Base-by-base conservation (phyloP, 2,113 vertebrate genomes). In the Taxidea taxus region DNA sequence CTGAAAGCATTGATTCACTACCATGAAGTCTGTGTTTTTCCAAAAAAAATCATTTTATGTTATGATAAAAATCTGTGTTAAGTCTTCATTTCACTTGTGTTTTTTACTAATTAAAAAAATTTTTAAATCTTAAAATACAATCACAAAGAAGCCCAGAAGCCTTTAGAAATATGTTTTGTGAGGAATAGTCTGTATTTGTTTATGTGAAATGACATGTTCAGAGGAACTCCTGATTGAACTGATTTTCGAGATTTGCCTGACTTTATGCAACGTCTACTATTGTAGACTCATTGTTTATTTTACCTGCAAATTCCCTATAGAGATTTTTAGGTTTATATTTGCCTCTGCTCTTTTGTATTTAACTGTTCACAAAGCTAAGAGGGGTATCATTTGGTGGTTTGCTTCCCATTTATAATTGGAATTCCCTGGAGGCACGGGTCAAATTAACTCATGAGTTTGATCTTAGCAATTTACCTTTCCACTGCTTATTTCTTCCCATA, bases 371-470 rank as follows among this genome's bases (percentile, higher is more conserved):
- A 84, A 90, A 72, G 74, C 16, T 39, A 86, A 87, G 95, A 92
- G 7, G 23, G 13, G 10, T 44, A 72, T 84, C 12, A 70, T 87
- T 93, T 94, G 42, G 47, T 4, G 20, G 11, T 66, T 82, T 85
- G 49, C n/a, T 72, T 93, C 58, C 37, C 49, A 54, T 85, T 95
- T 96, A 54, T 68, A 91, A 58, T 15, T 83, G 47, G 18, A 29
- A 88, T 54, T 91, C 64, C 91, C 34, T 86, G 56, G 58, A 93
- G 70, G 49, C 44, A 91, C 10, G 15, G 23, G 47, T 80, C 88
- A 90, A 75, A 83, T 95, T 93, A 96, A 95, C 21, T 56, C 44
- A 68, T 78, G 68, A 75, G n/a, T 84, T 47, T 64, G 39, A 83
- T 62, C 15, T 81, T 84, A 91, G 66, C 29, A 78, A 68, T 93